Evolutionary conservation across 2,797 vertebrate genomes (phyloP), one percentile per base, ranked within the genome.

Genomic region (Setipinna tenuifilis): DNA sequence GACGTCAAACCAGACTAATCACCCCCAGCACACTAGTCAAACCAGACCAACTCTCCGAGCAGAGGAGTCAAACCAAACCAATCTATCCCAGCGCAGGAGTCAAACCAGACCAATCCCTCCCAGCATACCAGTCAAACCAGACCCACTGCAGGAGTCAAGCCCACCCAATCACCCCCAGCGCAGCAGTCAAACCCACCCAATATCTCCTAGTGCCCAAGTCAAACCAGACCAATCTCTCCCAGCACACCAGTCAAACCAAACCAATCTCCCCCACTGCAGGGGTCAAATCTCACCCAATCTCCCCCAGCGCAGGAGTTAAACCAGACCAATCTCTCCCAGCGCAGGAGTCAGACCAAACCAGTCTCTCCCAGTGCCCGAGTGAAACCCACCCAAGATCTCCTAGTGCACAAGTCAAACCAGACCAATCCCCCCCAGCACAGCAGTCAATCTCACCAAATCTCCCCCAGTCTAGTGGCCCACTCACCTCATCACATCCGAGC

Each of bases 31-130:
- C n/a, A 35, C 6, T 54, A 59, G 83, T 19, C 82, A 46, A 88
- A 90, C 89, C 89, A 28, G 80, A 17, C 6, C 83, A 46, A 84
- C 57, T 16, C 58, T 89, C 85, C 85, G 89, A 65, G 87, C 89
- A 83, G 88, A 88, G 0, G 19, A 41, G 35, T 41, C 35, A 41
- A 41, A 41, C 35, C 35, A 2, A 2, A 2, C 35, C 35, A 41
- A 5, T 41, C 35, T 75, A 62, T 57, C n/a, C 7, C 21, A 62
- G 6, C 7, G 23, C 10, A 17, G 54, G 54, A 57, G 12, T 57
- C 54, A 57, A 16, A 57, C 17, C 54, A 14, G 12, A 57, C 35
- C 35, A 41, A 41, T 41, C 35, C 5, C 35, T 41, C 35, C 35
- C 35, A 41, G 35, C 9, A 54, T 9, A 54, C 50, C 54, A 57